Evolutionary conservation across 2,888 invertebrate species (phyloP), one percentile per base, ranked within the genome.

Genomic region (Melanotus villosus): DNA sequence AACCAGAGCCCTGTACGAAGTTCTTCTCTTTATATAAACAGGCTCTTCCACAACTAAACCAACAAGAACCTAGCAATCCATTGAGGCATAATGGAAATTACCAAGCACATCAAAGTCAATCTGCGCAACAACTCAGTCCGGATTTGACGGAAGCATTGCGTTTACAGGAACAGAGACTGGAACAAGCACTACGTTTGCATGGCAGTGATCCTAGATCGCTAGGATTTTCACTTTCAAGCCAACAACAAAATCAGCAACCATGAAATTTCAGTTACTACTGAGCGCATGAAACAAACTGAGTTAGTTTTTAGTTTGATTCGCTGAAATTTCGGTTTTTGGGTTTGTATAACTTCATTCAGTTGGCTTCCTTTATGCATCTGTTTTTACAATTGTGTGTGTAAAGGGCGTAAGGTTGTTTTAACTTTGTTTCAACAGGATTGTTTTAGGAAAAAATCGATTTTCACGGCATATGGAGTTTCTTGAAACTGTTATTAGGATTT

Each of bases 211-310:
- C 93, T 1, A 89, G 94, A 75, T 91, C 93, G 81, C 85, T 94
- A 72, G 93, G 93, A 50, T 94, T 94, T 82, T 91, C 93, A 77
- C 84, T 93, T 66, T 81, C 85, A 67, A 82, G 84, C 69, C 82
- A 83, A 80, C 85, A 80, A 36, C 85, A 86, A 69, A 86, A 87
- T 73, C 89, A 88, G 77, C 88, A 89, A 77, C 90, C 93, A 90
- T 93, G 93, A 93, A 92, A 91, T 86, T 92, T 92, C 87, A 91
- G 88, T 87, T 92, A 91, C 89, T 92, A 92, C 92, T 92, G 91
- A 92, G 87, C 84, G 83, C 82, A 80, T 78, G 76, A 77, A 77
- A 79, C 81, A 66, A 50, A 68, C 12, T 54, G 30, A 32, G 47
- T 47, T 19, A 43, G 43, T 43, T 43, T 19, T 34, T 34, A 34